Conservation (phyloP, 2,888 invertebrate species). For the Ceriagrion tenellum region DNA sequence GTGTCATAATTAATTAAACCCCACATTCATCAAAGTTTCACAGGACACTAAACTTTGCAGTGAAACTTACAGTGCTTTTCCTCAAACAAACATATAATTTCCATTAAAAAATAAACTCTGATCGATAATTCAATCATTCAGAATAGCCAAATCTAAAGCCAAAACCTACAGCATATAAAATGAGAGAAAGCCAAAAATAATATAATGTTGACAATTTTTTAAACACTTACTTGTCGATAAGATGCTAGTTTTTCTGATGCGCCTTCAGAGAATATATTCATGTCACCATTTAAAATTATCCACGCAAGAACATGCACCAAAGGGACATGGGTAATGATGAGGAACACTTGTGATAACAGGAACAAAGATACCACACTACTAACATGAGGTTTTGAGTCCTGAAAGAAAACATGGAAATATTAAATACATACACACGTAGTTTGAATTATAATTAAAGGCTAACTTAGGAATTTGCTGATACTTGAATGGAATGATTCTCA, state of each 20-base stretch:
- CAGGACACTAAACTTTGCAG: too few species aligned
- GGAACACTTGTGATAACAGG: constrained; percentile 95
- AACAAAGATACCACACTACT: constrained; percentile 95
- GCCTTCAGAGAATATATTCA: constrained; percentile 85
- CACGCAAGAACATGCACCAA: constrained; percentile 94
- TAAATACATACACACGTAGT: too few species aligned
- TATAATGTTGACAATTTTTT: neutral
- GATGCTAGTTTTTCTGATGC: constrained; percentile 83
- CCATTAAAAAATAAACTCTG: too few species aligned
- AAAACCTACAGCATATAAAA: neutral
- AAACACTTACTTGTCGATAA: constrained; percentile 68
- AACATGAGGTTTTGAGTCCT: constrained; percentile 84
- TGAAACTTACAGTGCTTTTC: too few species aligned
- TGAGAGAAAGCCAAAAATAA: neutral
- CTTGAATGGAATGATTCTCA: too few species aligned
- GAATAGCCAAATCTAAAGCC: constrained; percentile 69
- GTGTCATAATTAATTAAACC: too few species aligned
- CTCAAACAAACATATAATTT: too few species aligned
- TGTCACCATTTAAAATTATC: constrained; percentile 92
- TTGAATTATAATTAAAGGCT: too few species aligned
- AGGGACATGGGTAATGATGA: constrained; percentile 94
- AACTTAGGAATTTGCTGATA: too few species aligned
- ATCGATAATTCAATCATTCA: neutral
- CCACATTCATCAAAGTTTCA: too few species aligned
- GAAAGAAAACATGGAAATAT: neutral